Evolutionary conservation across 2,888 invertebrate species (phyloP), one percentile per base, ranked within the genome.

Genomic region (Caenorhabditis doughertyi): DNA sequence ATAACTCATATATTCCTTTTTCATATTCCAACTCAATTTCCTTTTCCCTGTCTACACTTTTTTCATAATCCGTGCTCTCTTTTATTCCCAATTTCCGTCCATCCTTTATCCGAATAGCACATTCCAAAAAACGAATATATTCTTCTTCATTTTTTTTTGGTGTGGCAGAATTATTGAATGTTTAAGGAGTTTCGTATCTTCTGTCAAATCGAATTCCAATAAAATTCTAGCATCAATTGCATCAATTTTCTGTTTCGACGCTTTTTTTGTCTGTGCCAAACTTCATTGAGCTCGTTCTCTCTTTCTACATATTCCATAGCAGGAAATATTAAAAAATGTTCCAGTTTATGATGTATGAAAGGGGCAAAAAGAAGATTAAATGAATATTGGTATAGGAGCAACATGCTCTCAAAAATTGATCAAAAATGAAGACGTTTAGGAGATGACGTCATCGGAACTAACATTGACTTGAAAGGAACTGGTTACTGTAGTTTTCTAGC

Each of bases 121-220:
- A 7, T 1, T 8, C 3, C 7, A 7, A 23, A 39, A 58, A 56
- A 58, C n/a, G n/a, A n/a, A n/a, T n/a, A n/a, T n/a, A n/a, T n/a
- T n/a, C n/a, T n/a, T n/a, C n/a, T n/a, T n/a, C n/a, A n/a, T n/a
- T n/a, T n/a, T n/a, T n/a, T n/a, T n/a, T n/a, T n/a, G n/a, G n/a
- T n/a, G 42, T 16, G 23, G 9, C 39, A 21, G 7, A 27, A 9
- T 58, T 16, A 21, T 21, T 58, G 58, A 58, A 58, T 58, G 11
- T 58, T 58, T 18, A 21, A 58, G 35, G 39, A 58, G 23, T 58
- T 56, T 2, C 18, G 58, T n/a, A 13, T 25, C n/a, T n/a, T n/a
- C 27, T n/a, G 16, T 32, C 44, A n/a, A 60, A 42, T 60, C 42
- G 42, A 60, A 60, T 60, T 60, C 16, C 42, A 47, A 47, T 47